Base-by-base conservation (phyloP, 1,140 invertebrate genomes). In the Drosophila parabipectinata region DNA sequence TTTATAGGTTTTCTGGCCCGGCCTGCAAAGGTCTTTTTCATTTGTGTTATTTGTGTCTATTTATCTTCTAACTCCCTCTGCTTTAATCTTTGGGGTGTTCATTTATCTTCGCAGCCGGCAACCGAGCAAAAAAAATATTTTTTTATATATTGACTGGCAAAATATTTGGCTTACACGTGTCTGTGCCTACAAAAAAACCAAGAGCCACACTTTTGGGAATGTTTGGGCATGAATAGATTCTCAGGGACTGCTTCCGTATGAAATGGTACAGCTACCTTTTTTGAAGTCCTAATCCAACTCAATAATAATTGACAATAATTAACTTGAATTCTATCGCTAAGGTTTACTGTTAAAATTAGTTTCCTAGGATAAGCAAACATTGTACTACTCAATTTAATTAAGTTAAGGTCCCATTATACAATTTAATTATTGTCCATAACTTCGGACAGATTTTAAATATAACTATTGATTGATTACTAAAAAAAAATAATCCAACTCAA, bases 121-220 rank as follows among this genome's bases (percentile, higher is more conserved):
- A 80, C 66, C 78, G 67, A 61, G 66, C 63, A 61, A 41, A 80
- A 72, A 52, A 67, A 67, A 64, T 64, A 53, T 81, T 85, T 85
- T 85, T 78, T 85, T 74, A 85, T 85, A 85, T 85, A 85, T 85
- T 85, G 82, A 85, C 82, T 87, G 71, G 78, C 83, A 81, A 81
- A 85, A 85, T 85, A 87, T 85, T 87, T 85, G 84, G 63, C 81
- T 85, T 81, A 77, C 82, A 87, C 61, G 81, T 85, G 74, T 87
- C 82, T 78, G 30, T 50, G 41, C 64, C 71, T 68, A 67, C 60
- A 80, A 56, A 47, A 47, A 18, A 47, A 63, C 54, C 71, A 50
- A 14, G 50, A 47, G 15, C 7, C 56, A 63, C 54, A 59, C 47
- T 37, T 37, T 50, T 51, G 12, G 41, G 10, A 52, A 68, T 39